These are phyloP conservation scores for Hirundo rustica DNA, from an alignment of 2,797 vertebrate species.

Conservation along the genomic window DNA sequence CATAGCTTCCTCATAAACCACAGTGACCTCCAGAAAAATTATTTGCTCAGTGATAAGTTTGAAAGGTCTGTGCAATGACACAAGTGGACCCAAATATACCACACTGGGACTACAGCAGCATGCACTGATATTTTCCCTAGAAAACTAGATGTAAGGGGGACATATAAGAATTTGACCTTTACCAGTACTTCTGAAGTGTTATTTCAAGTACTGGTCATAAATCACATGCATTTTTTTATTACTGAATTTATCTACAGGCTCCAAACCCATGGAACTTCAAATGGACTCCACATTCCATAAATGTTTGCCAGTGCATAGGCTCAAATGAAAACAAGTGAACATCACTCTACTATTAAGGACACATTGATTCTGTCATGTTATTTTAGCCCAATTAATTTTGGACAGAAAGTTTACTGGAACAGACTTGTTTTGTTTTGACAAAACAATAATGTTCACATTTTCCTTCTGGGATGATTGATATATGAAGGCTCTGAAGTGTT, in stretches of 20 bases:
- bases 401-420: not conserved
- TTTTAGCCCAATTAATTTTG: not conserved
- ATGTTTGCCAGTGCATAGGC: not conserved
- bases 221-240: not conserved
- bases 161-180: not conserved
- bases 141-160: not conserved
- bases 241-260: not conserved
- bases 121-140: not conserved
- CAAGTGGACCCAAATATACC: not conserved
- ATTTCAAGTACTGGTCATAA: not conserved
- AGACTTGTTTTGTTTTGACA: not conserved
- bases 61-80: not conserved
- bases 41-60: not conserved
- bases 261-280: not conserved
- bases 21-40: not conserved
- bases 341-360: not conserved
- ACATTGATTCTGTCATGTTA: not conserved
- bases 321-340: not conserved
- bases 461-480: not conserved
- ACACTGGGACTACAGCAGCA: not conserved
- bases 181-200: not conserved
- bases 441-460: not conserved
- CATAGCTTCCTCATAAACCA: not conserved
- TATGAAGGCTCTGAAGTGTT: conserved; percentile 22
- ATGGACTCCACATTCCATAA: not conserved